phyloP scores from a whole-genome alignment of 2,888 invertebrate species.

The Phyllotreta striolata region DNA sequence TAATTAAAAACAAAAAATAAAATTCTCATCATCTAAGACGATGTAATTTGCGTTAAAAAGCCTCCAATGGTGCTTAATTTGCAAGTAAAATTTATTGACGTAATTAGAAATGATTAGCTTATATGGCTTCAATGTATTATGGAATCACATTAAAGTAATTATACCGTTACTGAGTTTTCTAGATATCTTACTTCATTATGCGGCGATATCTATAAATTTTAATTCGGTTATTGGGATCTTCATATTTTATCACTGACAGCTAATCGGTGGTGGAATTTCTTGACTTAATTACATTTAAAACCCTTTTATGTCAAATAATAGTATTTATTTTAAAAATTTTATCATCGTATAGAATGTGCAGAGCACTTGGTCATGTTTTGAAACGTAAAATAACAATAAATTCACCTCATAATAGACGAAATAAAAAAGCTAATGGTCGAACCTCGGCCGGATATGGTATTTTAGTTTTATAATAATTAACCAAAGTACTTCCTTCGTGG shows the following conservation, averaged over 20 bases:
- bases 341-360: no score
- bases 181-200: conserved; percentile 36
- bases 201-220: neutral
- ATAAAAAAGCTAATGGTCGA: conserved; percentile 45
- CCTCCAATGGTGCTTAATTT: conserved; percentile 37
- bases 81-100: conserved; percentile 43
- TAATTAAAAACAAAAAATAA: conserved; percentile 5
- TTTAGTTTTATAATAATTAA: conserved; percentile 54
- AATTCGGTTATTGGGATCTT: no score
- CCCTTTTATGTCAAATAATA: no score
- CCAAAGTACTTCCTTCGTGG: conserved; percentile 48
- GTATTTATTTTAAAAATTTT: no score
- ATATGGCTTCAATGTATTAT: conserved; percentile 8
- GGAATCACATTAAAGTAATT: conserved; percentile 34
- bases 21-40: conserved; percentile 8
- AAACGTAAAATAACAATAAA: conserved; percentile 23
- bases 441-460: conserved; percentile 52
- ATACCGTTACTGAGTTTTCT: conserved; percentile 29
- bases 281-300: no score
- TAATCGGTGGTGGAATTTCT: no score
- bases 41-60: conserved; percentile 13
- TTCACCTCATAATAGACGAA: conserved; percentile 27
- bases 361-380: no score
- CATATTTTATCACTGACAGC: no score
- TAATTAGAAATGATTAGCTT: conserved; percentile 29